phyloP scores from a whole-genome alignment of 2,797 vertebrate genomes.

The Rhyacichthys aspro region DNA sequence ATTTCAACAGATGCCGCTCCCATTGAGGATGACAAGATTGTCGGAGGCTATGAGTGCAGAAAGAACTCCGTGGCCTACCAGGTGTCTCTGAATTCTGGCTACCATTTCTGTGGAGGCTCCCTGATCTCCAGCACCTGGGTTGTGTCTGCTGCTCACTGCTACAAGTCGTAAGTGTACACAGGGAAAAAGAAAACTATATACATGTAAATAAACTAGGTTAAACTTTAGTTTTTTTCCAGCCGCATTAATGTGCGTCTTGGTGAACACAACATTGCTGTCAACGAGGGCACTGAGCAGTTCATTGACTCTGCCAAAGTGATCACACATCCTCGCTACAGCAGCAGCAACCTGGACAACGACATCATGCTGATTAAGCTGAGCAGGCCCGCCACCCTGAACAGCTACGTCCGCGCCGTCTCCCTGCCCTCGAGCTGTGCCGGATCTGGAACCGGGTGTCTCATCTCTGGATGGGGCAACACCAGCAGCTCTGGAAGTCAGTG shows the following conservation, averaged over 20 bases:
- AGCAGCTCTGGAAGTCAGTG: slow-evolving; percentile 80
- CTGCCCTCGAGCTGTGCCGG: slow-evolving; percentile 79
- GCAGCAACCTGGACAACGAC: slow-evolving; percentile 77
- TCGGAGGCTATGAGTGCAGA: slow-evolving; percentile 77
- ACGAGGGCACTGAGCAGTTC: slow-evolving; percentile 83
- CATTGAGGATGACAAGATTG: slow-evolving; percentile 76
- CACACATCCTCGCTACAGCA: slow-evolving; percentile 76
- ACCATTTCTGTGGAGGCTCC: slow-evolving; percentile 80
- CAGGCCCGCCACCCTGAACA: slow-evolving; percentile 64
- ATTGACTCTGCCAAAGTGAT: slow-evolving; percentile 78
- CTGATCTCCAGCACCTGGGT: slow-evolving; percentile 81
- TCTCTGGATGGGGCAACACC: slow-evolving; percentile 89
- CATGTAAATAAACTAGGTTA: too few species aligned
- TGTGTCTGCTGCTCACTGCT: slow-evolving; percentile 82
- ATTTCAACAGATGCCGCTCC: slow-evolving; percentile 65
- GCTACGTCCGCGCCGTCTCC: slow-evolving; percentile 66
- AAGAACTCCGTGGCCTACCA: slow-evolving; percentile 77
- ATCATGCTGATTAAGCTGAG: slow-evolving; percentile 84
- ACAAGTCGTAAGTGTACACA: slow-evolving; percentile 70
- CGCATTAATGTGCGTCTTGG: slow-evolving; percentile 82
- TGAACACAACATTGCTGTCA: slow-evolving; percentile 79
- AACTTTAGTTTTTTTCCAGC: slow-evolving; percentile 52
- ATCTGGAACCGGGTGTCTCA: slow-evolving; percentile 77
- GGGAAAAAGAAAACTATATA: neutral
- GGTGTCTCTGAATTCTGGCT: slow-evolving; percentile 73